Base-by-base conservation (phyloP, 2,888 invertebrate genomes). In the Eretmocerus hayati region DNA sequence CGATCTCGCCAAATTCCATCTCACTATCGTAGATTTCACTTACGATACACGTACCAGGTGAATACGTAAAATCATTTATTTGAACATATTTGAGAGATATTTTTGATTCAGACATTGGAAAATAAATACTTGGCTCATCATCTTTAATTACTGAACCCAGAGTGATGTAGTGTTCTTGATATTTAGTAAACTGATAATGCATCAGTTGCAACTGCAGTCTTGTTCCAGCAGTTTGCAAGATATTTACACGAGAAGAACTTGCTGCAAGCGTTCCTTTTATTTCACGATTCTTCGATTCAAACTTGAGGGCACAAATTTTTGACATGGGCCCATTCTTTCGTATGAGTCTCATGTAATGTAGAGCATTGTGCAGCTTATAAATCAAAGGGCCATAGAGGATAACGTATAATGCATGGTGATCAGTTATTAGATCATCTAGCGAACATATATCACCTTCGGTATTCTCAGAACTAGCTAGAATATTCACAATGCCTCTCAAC, bases 331-430 rank as follows among this genome's bases (percentile, higher is more conserved):
- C 53, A 19, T 53, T 42, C 5, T 30, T 16, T 21, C 37, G 20
- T 36, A 57, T 52, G n/a, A 50, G 16, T 22, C 8, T 2, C 2
- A 50, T 39, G 35, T 58, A 56, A 50, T 58, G 58, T 1, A 55
- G 8, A 4, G 57, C 31, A 26, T 55, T 35, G 37, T 60, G 58
- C 46, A 56, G 55, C 46, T 58, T 58, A 2, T 50, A 50, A 40
- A 56, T 57, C 8, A 57, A 22, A 22, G 46, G 21, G 15, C 45
- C 48, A 39, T 52, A 35, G 21, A 50, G 39, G 52, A 39, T 31
- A 47, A 44, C 26, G 11, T 42, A 50, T 30, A 46, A 20, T 11
- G 5, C 9, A 23, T 52, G 51, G 35, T 54, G 54, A 18, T 56
- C 53, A 8, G 16, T 13, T 9, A 58, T 48, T 8, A 54, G n/a